These are phyloP conservation scores for Lordiphosa andalusiaca DNA, from an alignment of 2,888 invertebrate genomes.

Conservation along the genomic window DNA sequence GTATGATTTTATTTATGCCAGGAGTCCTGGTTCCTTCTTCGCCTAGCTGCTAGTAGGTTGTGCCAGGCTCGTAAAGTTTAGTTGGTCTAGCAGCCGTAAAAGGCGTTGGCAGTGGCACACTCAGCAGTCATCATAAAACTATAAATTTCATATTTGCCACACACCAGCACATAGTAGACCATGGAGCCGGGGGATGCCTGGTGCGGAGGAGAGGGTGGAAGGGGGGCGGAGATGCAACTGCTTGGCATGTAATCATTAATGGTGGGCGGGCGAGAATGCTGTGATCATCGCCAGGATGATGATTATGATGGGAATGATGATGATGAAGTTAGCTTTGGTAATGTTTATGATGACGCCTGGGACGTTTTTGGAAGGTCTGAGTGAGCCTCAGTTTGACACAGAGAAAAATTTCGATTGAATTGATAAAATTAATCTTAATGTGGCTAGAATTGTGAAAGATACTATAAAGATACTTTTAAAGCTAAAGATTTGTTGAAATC, in stretches of 20 bases:
- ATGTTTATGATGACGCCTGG: conserved; percentile 74
- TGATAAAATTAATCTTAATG: no score
- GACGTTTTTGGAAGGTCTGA: conserved; percentile 47
- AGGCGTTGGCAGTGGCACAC: conserved; percentile 71
- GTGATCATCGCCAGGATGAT: conserved; percentile 42
- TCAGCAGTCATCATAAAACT: conserved; percentile 78
- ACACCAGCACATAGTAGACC: not conserved
- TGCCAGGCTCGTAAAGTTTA: conserved; percentile 65
- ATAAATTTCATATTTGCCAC: conserved; percentile 75
- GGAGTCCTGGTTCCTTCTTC: conserved; percentile 21
- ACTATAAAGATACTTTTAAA: no score
- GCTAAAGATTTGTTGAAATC: no score
- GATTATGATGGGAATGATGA: conserved; percentile 12
- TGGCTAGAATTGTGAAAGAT: no score
- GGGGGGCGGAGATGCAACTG: conserved; percentile 16
- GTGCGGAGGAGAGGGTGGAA: not conserved
- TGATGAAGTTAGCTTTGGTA: conserved; percentile 53
- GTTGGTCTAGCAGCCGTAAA: conserved; percentile 64
- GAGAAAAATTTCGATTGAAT: not conserved
- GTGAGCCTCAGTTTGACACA: conserved; percentile 14
- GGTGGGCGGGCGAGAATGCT: conserved; percentile 56
- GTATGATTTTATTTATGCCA: conserved; percentile 69
- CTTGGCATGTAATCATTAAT: conserved; percentile 64
- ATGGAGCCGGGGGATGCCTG: not conserved
- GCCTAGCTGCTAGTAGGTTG: conserved; percentile 22